Conservation (phyloP, 2,797 vertebrate genomes). For the Glossophaga mutica region DNA sequence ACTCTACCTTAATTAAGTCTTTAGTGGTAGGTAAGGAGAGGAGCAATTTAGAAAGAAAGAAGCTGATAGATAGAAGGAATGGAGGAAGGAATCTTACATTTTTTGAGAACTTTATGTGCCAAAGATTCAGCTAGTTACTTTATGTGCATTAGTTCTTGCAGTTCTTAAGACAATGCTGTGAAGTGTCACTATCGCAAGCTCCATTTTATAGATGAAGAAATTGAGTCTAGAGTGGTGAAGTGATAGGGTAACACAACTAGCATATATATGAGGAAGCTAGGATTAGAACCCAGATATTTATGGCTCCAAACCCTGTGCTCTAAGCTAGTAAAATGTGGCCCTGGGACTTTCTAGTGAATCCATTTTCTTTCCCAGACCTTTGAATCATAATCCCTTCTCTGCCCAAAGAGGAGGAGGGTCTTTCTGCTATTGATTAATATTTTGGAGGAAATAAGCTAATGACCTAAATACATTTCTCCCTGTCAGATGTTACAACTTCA, state of each 20-base stretch:
- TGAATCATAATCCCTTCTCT: not conserved
- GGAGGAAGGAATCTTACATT: not conserved
- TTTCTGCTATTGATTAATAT: slow-evolving; percentile 31
- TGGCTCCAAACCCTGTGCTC: not conserved
- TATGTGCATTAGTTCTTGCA: not conserved
- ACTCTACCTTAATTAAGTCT: not conserved
- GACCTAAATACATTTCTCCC: slow-evolving; percentile 15
- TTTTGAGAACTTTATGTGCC: not conserved
- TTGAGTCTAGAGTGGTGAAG: not conserved
- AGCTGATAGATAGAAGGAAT: not conserved
- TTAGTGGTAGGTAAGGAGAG: not conserved
- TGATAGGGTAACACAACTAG: not conserved
- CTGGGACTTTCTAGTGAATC: not conserved
- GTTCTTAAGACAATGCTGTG: not conserved
- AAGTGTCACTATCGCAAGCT: not conserved
- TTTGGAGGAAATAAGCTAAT: slow-evolving; percentile 51
- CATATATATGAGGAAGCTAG: not conserved
- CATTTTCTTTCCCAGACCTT: not conserved
- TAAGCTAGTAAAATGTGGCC: not conserved
- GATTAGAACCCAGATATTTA: not conserved
- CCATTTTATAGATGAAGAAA: not conserved
- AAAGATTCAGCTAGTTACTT: not conserved
- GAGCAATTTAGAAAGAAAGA: not conserved
- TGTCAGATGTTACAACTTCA: slow-evolving; percentile 55
- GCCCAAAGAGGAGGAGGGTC: not conserved